Evolutionary conservation across 2,888 invertebrate genomes (phyloP).

Genomic region (Drepanosiphum platanoidis): DNA sequence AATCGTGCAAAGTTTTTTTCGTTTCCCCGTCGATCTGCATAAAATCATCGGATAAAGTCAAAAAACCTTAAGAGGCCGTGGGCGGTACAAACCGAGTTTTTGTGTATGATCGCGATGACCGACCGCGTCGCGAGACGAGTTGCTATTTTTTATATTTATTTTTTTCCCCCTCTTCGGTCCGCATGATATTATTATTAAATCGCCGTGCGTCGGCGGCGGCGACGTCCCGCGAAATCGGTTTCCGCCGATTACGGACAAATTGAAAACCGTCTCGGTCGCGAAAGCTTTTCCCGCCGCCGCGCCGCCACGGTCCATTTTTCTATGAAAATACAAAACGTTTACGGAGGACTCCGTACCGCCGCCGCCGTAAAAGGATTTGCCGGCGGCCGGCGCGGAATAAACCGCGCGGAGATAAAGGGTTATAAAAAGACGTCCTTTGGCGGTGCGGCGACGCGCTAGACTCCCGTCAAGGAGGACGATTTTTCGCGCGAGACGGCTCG

Average conservation of each 20-base stretch:
- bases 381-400: slow-evolving; percentile 8
- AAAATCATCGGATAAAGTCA: no score
- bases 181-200: background rate
- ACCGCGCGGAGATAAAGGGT: slow-evolving; percentile 6
- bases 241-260: background rate
- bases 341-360: background rate
- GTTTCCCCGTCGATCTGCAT: no score
- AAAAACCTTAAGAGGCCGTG: no score
- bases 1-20: no score
- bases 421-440: background rate
- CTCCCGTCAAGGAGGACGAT: background rate
- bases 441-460: background rate
- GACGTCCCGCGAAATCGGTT: background rate
- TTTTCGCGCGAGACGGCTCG: background rate
- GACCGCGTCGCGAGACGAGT: background rate
- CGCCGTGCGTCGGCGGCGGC: no score
- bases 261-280: background rate
- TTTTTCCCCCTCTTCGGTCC: background rate
- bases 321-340: background rate
- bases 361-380: slow-evolving; percentile 24
- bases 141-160: no score
- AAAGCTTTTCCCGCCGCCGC: background rate
- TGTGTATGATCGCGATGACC: no score
- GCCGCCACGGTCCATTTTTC: no score
- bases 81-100: background rate